A percentile compares a stretch with the other conserved stretches of the same genome.
Conservation (phyloP, 2,797 vertebrate species). For the Channallabes apus region DNA sequence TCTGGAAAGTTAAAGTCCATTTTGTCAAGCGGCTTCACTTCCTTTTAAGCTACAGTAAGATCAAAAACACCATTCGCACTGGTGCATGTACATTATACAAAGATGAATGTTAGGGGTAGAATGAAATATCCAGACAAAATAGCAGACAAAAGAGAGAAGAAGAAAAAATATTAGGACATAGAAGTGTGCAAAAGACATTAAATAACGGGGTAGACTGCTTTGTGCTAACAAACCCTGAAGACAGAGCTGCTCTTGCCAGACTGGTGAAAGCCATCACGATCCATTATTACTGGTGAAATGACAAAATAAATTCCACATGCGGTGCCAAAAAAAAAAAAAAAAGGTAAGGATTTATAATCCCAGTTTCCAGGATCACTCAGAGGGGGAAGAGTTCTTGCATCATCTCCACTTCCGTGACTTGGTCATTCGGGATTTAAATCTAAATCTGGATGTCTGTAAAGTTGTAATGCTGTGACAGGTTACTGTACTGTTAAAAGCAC, state of each 20-base stretch:
- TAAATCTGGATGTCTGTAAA: background rate
- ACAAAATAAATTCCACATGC: constrained; percentile 83
- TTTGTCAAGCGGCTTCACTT: background rate
- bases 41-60: background rate
- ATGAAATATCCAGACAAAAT: background rate
- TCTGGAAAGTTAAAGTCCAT: background rate
- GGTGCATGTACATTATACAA: background rate
- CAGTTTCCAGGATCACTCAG: background rate
- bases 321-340: background rate
- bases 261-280: constrained; percentile 96
- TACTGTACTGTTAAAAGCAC: background rate
- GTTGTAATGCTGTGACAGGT: background rate
- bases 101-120: no score
- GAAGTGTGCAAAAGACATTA: background rate
- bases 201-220: background rate
- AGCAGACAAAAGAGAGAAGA: background rate
- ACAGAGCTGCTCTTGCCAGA: constrained; percentile 93
- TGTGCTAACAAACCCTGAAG: constrained; percentile 69
- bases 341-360: background rate
- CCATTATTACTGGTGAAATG: constrained; percentile 95
- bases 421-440: background rate
- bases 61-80: background rate
- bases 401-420: background rate
- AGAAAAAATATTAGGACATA: no score
- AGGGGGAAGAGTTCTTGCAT: background rate